Percentiles rank a stretch among this genome's conserved stretches.
Evolutionary conservation across 2,113 vertebrate genomes (phyloP).

Genomic region (Phodopus roborovskii): DNA sequence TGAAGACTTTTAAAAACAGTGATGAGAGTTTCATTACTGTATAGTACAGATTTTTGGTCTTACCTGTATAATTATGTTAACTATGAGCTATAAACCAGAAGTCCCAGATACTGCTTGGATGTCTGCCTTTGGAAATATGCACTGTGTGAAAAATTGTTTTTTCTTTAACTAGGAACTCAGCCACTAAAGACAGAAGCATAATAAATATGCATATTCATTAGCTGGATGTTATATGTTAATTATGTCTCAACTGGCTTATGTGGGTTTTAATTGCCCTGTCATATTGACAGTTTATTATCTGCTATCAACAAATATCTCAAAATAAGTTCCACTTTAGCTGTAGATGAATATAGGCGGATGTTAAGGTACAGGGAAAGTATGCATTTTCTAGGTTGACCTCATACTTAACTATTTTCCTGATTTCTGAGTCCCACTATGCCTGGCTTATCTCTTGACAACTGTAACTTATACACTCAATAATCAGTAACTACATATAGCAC

Average conservation of each 20-base stretch:
- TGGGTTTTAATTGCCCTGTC: background rate
- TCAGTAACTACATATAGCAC: background rate
- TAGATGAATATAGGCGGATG: background rate
- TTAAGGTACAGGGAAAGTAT: background rate
- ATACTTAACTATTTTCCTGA: background rate
- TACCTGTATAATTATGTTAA: background rate
- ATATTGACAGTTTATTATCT: background rate
- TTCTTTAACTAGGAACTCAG: background rate
- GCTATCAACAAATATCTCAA: background rate
- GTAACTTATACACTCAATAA: background rate
- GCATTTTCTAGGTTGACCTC: background rate
- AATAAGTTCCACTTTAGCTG: background rate
- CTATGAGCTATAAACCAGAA: background rate
- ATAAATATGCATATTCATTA: background rate
- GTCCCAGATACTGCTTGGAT: background rate
- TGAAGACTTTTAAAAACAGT: background rate
- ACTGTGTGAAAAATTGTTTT: slow-evolving; percentile 2
- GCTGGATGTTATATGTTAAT: background rate
- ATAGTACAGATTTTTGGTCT: background rate
- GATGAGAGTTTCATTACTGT: background rate
- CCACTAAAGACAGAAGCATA: background rate
- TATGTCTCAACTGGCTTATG: background rate
- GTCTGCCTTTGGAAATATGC: background rate
- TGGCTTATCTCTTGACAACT: background rate
- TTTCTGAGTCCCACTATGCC: background rate